Evolutionary conservation across 2,797 vertebrate genomes (phyloP).

Genomic region (Echeneis naucrates): DNA sequence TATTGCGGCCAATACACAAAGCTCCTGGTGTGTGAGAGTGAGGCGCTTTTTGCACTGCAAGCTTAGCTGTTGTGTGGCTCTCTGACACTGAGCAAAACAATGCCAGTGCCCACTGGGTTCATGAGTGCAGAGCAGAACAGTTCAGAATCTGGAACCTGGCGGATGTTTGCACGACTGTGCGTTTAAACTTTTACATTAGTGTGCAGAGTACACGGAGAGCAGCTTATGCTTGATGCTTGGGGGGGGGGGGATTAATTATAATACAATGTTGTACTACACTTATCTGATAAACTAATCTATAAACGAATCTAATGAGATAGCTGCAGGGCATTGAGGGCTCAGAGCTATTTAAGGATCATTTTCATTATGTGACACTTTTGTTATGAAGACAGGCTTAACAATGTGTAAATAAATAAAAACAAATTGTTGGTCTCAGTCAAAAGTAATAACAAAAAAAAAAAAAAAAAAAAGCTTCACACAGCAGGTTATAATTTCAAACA

Average conservation of each 20-base stretch:
- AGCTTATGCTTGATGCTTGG: conserved; percentile 4
- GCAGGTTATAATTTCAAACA: not conserved
- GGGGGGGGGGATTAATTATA: not conserved
- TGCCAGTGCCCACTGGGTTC: conserved; percentile 31
- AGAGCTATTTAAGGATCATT: conserved; percentile 16
- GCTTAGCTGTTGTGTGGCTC: conserved; percentile 47
- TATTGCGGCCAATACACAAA: conserved; percentile 61
- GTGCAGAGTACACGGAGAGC: conserved; percentile 18
- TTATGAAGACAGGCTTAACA: not conserved
- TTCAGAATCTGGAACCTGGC: conserved; percentile 5
- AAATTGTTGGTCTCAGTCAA: not conserved
- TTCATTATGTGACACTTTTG: conserved; percentile 8
- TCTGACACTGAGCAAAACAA: conserved; percentile 50
- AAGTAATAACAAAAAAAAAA: too few species aligned
- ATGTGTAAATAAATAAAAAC: not conserved
- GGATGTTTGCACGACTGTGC: conserved; percentile 33
- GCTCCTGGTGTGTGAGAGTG: conserved; percentile 59
- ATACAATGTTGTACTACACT: too few species aligned
- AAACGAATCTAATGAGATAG: conserved; percentile 9
- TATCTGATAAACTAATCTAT: too few species aligned
- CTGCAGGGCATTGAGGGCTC: not conserved
- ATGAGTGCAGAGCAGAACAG: conserved; percentile 30
- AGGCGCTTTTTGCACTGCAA: conserved; percentile 53
- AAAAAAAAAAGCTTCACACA: not conserved
- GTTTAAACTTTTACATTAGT: conserved; percentile 27